Base-by-base conservation (phyloP, 2,113 vertebrate species). In the Lanius collurio region DNA sequence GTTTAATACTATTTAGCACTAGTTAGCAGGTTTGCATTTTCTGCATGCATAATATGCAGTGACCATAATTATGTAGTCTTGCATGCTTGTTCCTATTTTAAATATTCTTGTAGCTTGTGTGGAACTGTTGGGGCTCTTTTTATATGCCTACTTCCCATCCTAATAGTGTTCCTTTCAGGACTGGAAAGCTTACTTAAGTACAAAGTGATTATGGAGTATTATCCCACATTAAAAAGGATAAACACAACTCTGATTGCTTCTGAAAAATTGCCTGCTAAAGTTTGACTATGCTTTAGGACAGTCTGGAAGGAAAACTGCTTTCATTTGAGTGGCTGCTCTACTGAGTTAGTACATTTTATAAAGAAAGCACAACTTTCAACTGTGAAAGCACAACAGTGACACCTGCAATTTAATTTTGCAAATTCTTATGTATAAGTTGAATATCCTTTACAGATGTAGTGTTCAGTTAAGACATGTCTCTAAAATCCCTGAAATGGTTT, bases 401-500 rank as follows among this genome's bases (percentile, higher is more conserved):
- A n/a, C 59, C 53, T 68, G 53, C 49, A 60, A 31, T 75, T 27
- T 39, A 75, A 41, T 80, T 92, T 68, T 74, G 20, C 22, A 70
- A 22, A 81, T 89, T 91, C 69, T 46, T 84, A 56, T 24, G 65
- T 57, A 50, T 84, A 50, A 80, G 70, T 5, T 57, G 23, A 60
- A 39, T 76, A 56, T 68, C 47, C 41, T 86, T 87, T 64, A 39
- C 31, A 71, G 53, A 83, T 30, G 14, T 42, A 63, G 86, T 77
- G 22, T 33, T 79, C 44, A 14, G 44, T 93, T 68, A 83, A 89
- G 87, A 82, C 64, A 81, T 79, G 57, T 71, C 73, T 89, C 9
- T 59, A 22, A 88, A 92, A 90, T 90, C 86, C 30, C 35, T 89
- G 79, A 89, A 94, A 81, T 33, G 28, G 11, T 94, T 90, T 89